A percentile compares a stretch with the other conserved stretches of the same genome.
These are phyloP conservation scores for Camponotus vicinus DNA, from an alignment of 1,140 invertebrate genomes.

Conservation along the genomic window DNA sequence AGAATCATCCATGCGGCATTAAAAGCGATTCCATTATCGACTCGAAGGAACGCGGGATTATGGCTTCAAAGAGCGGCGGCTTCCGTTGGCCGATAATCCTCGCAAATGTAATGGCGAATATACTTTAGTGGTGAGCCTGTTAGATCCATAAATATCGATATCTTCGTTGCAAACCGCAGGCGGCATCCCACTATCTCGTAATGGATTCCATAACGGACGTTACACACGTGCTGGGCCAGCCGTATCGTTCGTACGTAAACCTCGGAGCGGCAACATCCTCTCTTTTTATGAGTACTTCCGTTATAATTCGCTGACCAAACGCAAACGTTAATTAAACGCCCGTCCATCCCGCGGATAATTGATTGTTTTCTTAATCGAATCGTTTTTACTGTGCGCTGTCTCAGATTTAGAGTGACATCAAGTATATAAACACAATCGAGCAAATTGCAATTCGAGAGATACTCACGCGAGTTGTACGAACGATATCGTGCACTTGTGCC, in stretches of 20 bases:
- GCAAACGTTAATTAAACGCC: conserved; percentile 47
- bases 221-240: conserved; percentile 42
- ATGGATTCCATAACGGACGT: conserved; percentile 61
- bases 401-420: background rate
- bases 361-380: conserved; percentile 53
- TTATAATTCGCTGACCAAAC: conserved; percentile 35
- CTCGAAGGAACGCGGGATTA: background rate
- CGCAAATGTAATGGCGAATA: conserved; percentile 34
- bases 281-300: conserved; percentile 5
- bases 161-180: conserved; percentile 29
- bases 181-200: conserved; percentile 53
- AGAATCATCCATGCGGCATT: background rate
- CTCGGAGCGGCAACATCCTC: background rate
- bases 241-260: conserved; percentile 15
- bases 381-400: conserved; percentile 24
- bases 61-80: background rate
- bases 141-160: conserved; percentile 56
- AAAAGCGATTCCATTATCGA: conserved; percentile 43
- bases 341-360: background rate
- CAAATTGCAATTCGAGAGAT: background rate
- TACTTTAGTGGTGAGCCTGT: conserved; percentile 32
- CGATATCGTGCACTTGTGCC: background rate
- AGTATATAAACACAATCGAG: background rate
- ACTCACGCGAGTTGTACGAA: background rate
- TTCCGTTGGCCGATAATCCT: conserved; percentile 19